phyloP scores from a whole-genome alignment of 2,888 invertebrate species.

The Cerceris rybyensis region DNA sequence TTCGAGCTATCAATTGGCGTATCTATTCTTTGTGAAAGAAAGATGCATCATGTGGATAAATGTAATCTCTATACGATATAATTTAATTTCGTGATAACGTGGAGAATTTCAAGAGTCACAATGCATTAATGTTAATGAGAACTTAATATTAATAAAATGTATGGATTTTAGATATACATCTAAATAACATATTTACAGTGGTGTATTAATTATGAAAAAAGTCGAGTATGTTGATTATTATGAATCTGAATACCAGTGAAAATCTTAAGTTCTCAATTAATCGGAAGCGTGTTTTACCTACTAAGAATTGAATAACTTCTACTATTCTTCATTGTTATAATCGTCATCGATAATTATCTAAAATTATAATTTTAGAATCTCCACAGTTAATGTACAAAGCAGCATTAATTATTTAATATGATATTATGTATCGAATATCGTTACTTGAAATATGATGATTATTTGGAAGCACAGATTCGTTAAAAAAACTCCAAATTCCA shows the following conservation, averaged over 20 bases:
- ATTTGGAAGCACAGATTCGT: not conserved
- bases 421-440: slow-evolving; percentile 26
- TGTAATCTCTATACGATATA: slow-evolving; percentile 26
- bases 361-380: not conserved
- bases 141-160: not conserved
- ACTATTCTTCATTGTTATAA: not conserved
- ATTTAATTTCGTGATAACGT: slow-evolving; percentile 28
- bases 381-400: slow-evolving; percentile 47
- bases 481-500: slow-evolving; percentile 3
- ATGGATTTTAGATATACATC: not conserved
- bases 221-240: not conserved
- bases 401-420: slow-evolving; percentile 22
- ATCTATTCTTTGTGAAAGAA: slow-evolving; percentile 19
- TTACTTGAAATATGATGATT: slow-evolving; percentile 11
- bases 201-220: too few relatives aligned
- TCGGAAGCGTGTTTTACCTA: not conserved
- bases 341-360: not conserved
- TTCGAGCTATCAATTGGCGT: slow-evolving; percentile 15
- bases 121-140: not conserved
- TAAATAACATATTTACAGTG: too few relatives aligned
- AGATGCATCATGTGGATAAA: slow-evolving; percentile 13
- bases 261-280: not conserved
- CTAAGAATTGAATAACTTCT: not conserved
- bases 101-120: slow-evolving; percentile 10
- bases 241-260: not conserved